Conservation (phyloP, 2,797 vertebrate genomes). For the Mormyrops attenuatus region DNA sequence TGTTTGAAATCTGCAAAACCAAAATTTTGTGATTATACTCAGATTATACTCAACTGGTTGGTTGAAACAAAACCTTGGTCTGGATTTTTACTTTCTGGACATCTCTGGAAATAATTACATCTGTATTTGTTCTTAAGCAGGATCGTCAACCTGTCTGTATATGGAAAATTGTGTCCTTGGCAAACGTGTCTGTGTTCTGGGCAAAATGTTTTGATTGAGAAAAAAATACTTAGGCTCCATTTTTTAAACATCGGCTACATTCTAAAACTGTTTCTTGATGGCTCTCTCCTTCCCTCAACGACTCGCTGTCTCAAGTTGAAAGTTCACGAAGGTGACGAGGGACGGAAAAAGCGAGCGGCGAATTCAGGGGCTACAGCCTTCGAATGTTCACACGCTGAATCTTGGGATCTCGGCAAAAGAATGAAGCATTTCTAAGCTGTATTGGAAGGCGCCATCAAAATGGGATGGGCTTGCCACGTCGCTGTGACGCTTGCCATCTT, state of each 20-base stretch:
- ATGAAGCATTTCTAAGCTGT: not conserved
- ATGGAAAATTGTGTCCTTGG: not conserved
- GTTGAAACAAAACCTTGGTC: not conserved
- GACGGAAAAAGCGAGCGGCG: not conserved
- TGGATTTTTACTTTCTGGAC: not conserved
- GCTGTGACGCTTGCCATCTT: not conserved
- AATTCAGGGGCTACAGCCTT: not conserved
- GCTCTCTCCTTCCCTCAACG: not conserved
- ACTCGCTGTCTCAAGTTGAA: not conserved
- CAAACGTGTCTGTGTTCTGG: not conserved
- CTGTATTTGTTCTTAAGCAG: not conserved
- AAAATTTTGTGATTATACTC: not conserved
- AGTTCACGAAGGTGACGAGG: not conserved
- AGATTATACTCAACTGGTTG: not conserved
- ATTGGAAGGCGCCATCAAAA: not conserved
- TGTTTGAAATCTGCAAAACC: not conserved
- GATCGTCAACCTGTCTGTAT: not conserved
- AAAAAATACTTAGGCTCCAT: not conserved
- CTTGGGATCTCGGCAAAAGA: not conserved
- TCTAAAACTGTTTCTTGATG: not conserved
- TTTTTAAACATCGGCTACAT: not conserved
- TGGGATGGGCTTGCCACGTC: not conserved
- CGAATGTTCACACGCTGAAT: not conserved
- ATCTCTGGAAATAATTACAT: not conserved
- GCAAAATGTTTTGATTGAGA: not conserved